Percentiles rank a stretch among this genome's conserved stretches.
Conservation (phyloP, 2,113 vertebrate genomes). For the Gasterosteus nipponicus region DNA sequence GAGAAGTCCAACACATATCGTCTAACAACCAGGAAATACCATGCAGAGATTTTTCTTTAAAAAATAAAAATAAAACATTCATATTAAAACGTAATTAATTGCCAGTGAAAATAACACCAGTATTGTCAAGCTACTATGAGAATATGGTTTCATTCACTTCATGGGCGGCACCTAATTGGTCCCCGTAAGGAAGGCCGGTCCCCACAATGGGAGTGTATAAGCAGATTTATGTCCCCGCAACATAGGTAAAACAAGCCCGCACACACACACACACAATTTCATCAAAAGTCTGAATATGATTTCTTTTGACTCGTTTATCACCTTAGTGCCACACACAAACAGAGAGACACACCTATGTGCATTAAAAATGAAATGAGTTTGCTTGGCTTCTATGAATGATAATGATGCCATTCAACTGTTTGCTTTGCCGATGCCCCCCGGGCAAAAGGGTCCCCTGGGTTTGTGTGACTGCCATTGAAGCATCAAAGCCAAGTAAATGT, state of each 20-base stretch:
- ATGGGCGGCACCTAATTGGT: background rate
- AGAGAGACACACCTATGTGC: constrained; percentile 16
- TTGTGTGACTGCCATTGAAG: constrained; percentile 42
- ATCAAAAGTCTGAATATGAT: constrained; percentile 30
- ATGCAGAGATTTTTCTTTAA: constrained; percentile 5
- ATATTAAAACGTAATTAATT: constrained; percentile 6
- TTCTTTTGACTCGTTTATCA: constrained; percentile 44
- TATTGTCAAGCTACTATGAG: background rate
- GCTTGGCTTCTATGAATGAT: constrained; percentile 28
- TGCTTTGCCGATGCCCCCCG: constrained; percentile 21
- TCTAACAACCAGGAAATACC: background rate
- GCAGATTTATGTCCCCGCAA: background rate
- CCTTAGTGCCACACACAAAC: constrained; percentile 28
- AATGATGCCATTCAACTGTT: constrained; percentile 59
- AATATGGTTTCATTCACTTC: background rate
- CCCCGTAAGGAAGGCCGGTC: background rate
- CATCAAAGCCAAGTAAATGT: constrained; percentile 63
- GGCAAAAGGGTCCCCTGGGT: constrained; percentile 29
- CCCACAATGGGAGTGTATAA: background rate
- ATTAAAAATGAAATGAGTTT: constrained; percentile 60
- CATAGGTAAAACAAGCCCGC: background rate
- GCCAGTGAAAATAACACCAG: background rate
- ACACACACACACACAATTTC: constrained; percentile 16
- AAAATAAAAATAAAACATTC: constrained; percentile 13
- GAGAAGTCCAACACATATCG: constrained; percentile 13